Conservation (phyloP, 2,888 invertebrate genomes). For the Eucera pruinosa region DNA sequence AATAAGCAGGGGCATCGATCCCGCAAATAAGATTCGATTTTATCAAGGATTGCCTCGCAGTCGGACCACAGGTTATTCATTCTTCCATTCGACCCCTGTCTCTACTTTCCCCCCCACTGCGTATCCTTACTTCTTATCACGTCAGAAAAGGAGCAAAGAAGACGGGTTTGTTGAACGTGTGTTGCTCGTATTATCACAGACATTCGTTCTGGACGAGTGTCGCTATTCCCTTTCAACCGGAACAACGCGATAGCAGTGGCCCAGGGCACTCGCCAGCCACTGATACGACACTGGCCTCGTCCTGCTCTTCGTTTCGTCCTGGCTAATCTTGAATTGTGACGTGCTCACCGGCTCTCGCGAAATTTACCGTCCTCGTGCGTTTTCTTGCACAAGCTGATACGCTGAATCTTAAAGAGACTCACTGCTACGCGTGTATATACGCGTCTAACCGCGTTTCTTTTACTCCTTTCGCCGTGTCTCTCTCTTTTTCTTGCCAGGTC, state of each 20-base stretch:
- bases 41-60: neutral
- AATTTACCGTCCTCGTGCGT: slow-evolving; percentile 65
- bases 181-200: slow-evolving; percentile 68
- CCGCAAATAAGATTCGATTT: slow-evolving; percentile 14
- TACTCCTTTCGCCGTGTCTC: too few relatives aligned
- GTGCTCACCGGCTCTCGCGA: slow-evolving; percentile 65
- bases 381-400: slow-evolving; percentile 64
- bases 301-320: slow-evolving; percentile 57
- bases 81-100: neutral
- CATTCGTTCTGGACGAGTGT: slow-evolving; percentile 71
- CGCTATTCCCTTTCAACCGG: slow-evolving; percentile 31
- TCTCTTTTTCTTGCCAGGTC: neutral
- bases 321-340: slow-evolving; percentile 69
- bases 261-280: slow-evolving; percentile 46
- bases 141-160: slow-evolving; percentile 35
- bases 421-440: slow-evolving; percentile 52
- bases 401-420: slow-evolving; percentile 71
- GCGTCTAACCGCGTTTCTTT: slow-evolving; percentile 39
- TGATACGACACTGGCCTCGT: slow-evolving; percentile 55
- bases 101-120: slow-evolving; percentile 9
- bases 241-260: slow-evolving; percentile 45
- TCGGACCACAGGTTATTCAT: neutral
- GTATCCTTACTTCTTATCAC: slow-evolving; percentile 21
- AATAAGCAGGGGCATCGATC: neutral
- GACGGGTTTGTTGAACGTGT: slow-evolving; percentile 20